These are phyloP conservation scores for Vesta saturnalis DNA, from an alignment of 2,888 invertebrate species.

Conservation along the genomic window DNA sequence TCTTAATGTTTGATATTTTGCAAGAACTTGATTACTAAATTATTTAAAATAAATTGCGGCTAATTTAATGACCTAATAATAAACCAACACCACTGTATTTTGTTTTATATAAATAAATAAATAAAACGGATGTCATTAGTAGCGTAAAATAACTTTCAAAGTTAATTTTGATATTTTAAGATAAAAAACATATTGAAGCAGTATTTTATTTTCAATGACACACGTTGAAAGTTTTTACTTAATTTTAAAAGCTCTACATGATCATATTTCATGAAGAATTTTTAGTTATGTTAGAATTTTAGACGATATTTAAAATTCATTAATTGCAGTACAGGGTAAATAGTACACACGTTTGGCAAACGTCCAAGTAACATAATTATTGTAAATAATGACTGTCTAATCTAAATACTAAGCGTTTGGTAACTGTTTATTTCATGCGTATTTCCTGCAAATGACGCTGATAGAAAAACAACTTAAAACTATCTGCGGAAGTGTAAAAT, in stretches of 20 bases:
- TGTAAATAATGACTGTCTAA: background rate
- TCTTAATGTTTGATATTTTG: too few species aligned
- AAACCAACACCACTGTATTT: too few species aligned
- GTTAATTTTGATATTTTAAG: background rate
- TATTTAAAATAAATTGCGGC: too few species aligned
- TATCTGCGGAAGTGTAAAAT: background rate
- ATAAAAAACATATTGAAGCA: too few species aligned
- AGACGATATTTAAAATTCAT: background rate
- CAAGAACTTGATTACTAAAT: too few species aligned
- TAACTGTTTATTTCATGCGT: background rate
- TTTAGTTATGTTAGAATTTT: background rate
- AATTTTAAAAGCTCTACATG: background rate
- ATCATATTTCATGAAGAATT: background rate
- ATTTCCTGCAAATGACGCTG: background rate
- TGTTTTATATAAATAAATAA: too few species aligned
- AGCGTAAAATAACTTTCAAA: background rate
- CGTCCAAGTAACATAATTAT: background rate
- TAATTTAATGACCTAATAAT: too few species aligned
- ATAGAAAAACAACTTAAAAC: background rate
- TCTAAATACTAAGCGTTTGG: background rate
- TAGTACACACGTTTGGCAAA: conserved; percentile 1
- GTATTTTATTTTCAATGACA: background rate
- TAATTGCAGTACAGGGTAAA: background rate
- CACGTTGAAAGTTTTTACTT: conserved; percentile 1
- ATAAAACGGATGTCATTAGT: background rate